Evolutionary conservation across 2,888 invertebrate species (phyloP).

Genomic region (Oscheius sp.): DNA sequence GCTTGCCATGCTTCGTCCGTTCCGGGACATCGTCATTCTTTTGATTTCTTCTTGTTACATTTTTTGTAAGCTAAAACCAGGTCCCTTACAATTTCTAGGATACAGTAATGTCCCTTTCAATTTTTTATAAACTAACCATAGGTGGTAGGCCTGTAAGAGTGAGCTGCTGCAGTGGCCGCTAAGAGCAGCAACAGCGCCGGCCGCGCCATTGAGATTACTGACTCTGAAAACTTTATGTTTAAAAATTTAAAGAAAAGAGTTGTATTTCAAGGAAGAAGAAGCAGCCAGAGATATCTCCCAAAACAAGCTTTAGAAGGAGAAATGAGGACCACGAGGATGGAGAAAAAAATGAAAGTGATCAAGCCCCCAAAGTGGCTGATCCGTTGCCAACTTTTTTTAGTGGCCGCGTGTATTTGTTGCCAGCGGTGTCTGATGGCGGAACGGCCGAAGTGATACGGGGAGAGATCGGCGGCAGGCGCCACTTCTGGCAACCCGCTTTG

Average conservation of each 20-base stretch:
- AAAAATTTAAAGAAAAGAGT: too few species aligned
- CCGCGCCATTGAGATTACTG: slow-evolving; percentile 17
- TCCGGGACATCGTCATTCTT: too few species aligned
- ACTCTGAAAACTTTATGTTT: slow-evolving; percentile 6
- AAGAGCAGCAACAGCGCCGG: slow-evolving; percentile 17
- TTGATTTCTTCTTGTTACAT: too few species aligned
- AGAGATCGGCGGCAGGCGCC: not conserved
- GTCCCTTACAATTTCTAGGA: not conserved
- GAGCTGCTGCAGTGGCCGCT: slow-evolving; percentile 16
- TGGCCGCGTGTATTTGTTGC: not conserved
- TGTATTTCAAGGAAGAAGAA: not conserved
- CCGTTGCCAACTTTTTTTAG: not conserved
- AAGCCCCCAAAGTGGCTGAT: not conserved
- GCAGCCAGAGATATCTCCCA: too few species aligned
- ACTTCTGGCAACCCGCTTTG: not conserved
- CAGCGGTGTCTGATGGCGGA: not conserved
- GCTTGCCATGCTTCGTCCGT: too few species aligned
- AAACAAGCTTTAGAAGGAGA: not conserved
- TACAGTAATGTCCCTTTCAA: not conserved
- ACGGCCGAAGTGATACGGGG: slow-evolving; percentile 25
- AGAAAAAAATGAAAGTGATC: not conserved
- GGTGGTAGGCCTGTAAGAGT: slow-evolving; percentile 19
- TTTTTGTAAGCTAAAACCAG: too few species aligned
- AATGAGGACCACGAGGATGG: not conserved
- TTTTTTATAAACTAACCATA: slow-evolving; percentile 19